These are phyloP conservation scores for Microplitis demolitor DNA, from an alignment of 1,140 invertebrate genomes.

Conservation along the genomic window DNA sequence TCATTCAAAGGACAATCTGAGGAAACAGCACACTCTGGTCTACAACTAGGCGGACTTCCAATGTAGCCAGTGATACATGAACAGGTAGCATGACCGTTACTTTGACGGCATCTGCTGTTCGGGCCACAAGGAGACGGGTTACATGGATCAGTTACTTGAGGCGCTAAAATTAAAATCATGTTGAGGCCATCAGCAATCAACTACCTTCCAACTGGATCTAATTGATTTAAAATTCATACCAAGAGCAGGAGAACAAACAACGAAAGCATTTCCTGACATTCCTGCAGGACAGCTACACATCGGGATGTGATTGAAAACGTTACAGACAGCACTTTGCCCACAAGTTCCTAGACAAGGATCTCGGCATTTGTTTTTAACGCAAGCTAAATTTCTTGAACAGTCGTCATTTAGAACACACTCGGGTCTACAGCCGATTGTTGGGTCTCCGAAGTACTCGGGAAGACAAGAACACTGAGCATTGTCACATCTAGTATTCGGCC, in stretches of 20 bases:
- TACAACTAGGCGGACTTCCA: conserved; percentile 71
- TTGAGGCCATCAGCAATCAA: too few species aligned
- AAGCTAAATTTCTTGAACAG: conserved; percentile 71
- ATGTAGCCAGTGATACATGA: conserved; percentile 69
- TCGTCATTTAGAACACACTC: conserved; percentile 73
- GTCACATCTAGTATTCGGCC: conserved; percentile 66
- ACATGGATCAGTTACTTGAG: conserved; percentile 7
- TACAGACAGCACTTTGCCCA: conserved; percentile 70
- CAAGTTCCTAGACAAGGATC: conserved; percentile 74
- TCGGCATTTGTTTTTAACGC: conserved; percentile 71
- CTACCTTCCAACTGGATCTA: too few species aligned
- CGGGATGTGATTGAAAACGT: conserved; percentile 72
- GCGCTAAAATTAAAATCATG: too few species aligned
- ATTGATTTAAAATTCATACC: too few species aligned
- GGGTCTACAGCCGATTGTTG: conserved; percentile 70
- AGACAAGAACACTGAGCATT: conserved; percentile 69
- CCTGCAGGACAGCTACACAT: conserved; percentile 72
- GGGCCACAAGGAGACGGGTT: conserved; percentile 63
- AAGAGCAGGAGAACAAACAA: too few species aligned
- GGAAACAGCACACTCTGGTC: conserved; percentile 72
- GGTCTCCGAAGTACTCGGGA: conserved; percentile 72
- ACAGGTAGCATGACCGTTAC: conserved; percentile 70
- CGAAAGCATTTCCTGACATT: conserved; percentile 35
- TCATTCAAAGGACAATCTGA: conserved; percentile 69
- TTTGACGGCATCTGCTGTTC: conserved; percentile 69